Percentiles rank a stretch among this genome's conserved stretches.
These are phyloP conservation scores for Galeruca laticollis DNA, from an alignment of 2,888 invertebrate species.

Conservation along the genomic window DNA sequence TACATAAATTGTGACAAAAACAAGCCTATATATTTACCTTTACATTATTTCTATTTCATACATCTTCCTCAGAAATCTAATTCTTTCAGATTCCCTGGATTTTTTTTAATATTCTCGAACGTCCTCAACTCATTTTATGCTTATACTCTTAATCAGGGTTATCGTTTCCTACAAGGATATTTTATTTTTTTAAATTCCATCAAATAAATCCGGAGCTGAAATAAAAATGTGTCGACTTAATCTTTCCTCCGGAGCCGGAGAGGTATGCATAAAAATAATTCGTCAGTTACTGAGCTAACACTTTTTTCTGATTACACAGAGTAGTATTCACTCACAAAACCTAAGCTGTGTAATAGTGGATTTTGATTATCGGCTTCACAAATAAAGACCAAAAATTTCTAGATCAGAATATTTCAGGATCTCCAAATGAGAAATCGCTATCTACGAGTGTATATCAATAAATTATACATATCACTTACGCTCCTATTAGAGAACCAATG, in stretches of 20 bases:
- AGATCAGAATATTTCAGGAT: no score
- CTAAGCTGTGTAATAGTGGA: no score
- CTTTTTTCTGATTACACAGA: constrained; percentile 14
- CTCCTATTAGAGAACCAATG: no score
- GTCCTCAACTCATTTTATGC: constrained; percentile 9
- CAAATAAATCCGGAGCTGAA: constrained; percentile 26
- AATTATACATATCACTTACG: no score
- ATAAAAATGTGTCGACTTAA: constrained; percentile 29
- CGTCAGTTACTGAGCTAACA: constrained; percentile 37
- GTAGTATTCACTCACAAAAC: neutral
- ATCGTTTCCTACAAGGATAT: constrained; percentile 2
- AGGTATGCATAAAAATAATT: constrained; percentile 37
- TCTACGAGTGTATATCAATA: no score
- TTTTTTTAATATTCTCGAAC: neutral
- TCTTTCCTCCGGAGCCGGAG: constrained; percentile 11
- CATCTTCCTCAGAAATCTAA: neutral
- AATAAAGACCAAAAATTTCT: no score
- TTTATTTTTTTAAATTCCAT: constrained; percentile 25
- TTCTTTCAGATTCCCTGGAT: constrained; percentile 4
- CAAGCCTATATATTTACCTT: no score
- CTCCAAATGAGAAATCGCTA: no score
- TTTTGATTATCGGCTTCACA: no score
- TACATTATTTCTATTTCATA: neutral
- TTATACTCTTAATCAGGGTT: constrained; percentile 18
- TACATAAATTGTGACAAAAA: no score